Evolutionary conservation across 2,888 invertebrate species (phyloP).

Genomic region (Clusia tigrina): DNA sequence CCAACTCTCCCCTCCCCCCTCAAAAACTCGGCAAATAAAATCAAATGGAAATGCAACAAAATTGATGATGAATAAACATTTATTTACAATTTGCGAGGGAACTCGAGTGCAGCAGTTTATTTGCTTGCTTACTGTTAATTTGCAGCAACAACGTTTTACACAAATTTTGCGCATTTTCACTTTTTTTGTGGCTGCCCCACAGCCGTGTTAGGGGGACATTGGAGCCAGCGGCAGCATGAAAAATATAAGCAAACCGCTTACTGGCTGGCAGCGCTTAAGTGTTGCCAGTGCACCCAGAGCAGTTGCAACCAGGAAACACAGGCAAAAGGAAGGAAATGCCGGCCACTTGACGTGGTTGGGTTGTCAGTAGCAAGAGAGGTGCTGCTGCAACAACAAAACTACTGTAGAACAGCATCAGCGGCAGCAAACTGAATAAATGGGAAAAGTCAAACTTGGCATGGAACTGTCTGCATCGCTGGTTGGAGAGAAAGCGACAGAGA

Average conservation of each 20-base stretch:
- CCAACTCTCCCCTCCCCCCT: no score
- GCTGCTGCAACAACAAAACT: not conserved
- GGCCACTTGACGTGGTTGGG: constrained; percentile 17
- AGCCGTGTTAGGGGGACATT: no score
- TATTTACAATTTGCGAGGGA: no score
- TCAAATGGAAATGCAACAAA: constrained; percentile 2
- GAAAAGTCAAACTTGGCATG: not conserved
- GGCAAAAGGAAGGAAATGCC: constrained; percentile 19
- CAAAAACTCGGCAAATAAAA: no score
- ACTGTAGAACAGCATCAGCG: not conserved
- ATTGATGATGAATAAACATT: not conserved
- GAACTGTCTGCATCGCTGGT: no score
- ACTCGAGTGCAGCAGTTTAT: constrained; percentile 2
- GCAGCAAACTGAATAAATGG: not conserved
- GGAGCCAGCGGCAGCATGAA: not conserved
- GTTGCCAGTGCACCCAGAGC: constrained; percentile 7
- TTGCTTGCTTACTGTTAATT: constrained; percentile 22
- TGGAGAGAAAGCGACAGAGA: not conserved
- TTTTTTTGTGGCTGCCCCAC: no score
- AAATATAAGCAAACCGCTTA: not conserved
- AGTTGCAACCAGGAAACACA: constrained; percentile 8
- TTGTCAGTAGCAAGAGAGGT: not conserved
- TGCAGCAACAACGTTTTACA: not conserved
- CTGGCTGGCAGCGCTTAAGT: constrained; percentile 8
- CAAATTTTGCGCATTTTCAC: not conserved